These are phyloP conservation scores for Zaprionus camerounensis DNA, from an alignment of 1,140 invertebrate species.

Conservation along the genomic window DNA sequence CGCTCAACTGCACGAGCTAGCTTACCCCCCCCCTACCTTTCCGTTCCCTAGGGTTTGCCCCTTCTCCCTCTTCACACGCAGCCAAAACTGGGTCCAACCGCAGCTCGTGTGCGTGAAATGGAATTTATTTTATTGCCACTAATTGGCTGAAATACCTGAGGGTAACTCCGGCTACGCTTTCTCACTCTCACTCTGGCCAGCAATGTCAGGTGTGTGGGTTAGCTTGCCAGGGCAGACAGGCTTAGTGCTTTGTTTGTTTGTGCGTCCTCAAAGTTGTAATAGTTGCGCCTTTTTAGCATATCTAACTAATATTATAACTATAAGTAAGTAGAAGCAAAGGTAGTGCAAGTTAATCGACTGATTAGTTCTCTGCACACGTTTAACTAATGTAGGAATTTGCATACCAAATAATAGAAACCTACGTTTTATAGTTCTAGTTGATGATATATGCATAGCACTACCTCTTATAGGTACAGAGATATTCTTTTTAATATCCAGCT, in stretches of 20 bases:
- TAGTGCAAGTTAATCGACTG: background rate
- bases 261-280: constrained; percentile 1
- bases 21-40: background rate
- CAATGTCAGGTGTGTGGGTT: background rate
- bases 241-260: constrained; percentile 28
- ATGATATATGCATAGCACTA: too few relatives aligned
- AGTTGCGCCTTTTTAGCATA: constrained; percentile 13
- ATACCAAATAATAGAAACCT: too few relatives aligned
- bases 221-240: constrained; percentile 3
- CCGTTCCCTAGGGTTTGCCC: constrained; percentile 33
- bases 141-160: constrained; percentile 83
- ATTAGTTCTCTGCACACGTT: too few relatives aligned
- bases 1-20: constrained; percentile 61
- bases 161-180: constrained; percentile 30
- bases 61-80: background rate
- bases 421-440: too few relatives aligned
- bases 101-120: constrained; percentile 70
- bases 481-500: too few relatives aligned
- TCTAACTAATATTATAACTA: background rate
- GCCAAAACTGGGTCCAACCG: constrained; percentile 38
- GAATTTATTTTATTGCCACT: constrained; percentile 84
- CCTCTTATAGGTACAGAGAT: too few relatives aligned
- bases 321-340: background rate
- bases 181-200: background rate
- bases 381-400: too few relatives aligned